Conservation (phyloP, 1,140 invertebrate species). For the Drosophila teissieri region DNA sequence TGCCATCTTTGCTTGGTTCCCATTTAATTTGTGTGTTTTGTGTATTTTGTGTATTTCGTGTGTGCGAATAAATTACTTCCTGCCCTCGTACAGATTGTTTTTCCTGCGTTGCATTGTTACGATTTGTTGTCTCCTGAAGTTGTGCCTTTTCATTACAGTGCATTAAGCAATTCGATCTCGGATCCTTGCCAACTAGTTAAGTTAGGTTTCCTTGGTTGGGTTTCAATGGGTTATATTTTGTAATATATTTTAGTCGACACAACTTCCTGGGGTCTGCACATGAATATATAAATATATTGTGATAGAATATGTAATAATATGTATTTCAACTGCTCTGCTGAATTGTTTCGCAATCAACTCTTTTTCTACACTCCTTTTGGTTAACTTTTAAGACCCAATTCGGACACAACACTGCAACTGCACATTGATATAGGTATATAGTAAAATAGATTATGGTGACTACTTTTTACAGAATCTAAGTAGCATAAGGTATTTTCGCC, state of each 20-base stretch:
- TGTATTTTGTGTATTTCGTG: slow-evolving; percentile 14
- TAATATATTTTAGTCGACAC: background rate
- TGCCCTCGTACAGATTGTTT: slow-evolving; percentile 33
- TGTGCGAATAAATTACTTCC: slow-evolving; percentile 42
- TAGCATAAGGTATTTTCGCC: background rate
- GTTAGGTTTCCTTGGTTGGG: background rate
- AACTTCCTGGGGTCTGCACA: background rate
- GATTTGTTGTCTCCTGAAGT: slow-evolving; percentile 9
- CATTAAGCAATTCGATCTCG: slow-evolving; percentile 5
- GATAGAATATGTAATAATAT: slow-evolving; percentile 16
- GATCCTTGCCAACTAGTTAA: background rate
- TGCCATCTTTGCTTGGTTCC: slow-evolving; percentile 16
- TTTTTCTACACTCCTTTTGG: background rate
- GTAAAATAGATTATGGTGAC: slow-evolving; percentile 19
- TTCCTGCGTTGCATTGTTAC: slow-evolving; percentile 33
- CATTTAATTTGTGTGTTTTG: slow-evolving; percentile 28
- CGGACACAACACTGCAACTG: slow-evolving; percentile 10
- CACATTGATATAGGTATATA: slow-evolving; percentile 30
- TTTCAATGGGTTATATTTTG: background rate
- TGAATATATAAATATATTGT: slow-evolving; percentile 20
- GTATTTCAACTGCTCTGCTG: slow-evolving; percentile 9
- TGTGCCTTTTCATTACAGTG: slow-evolving; percentile 1
- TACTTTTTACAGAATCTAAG: slow-evolving; percentile 1
- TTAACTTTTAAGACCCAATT: slow-evolving; percentile 6
- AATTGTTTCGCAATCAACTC: background rate